These are phyloP conservation scores for Busseola fusca DNA, from an alignment of 2,888 invertebrate genomes.

Conservation along the genomic window DNA sequence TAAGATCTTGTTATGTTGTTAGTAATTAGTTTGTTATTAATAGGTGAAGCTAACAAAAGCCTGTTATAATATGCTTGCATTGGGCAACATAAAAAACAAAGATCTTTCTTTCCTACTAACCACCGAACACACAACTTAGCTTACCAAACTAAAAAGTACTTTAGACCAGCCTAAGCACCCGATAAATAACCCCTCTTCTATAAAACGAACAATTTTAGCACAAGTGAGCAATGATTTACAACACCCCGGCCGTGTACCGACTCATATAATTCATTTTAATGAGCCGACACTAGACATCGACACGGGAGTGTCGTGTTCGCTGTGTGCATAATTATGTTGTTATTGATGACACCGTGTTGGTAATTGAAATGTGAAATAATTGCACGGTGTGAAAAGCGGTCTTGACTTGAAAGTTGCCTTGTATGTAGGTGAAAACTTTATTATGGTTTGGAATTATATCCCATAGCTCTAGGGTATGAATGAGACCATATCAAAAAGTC, in stretches of 20 bases:
- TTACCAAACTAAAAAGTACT: neutral
- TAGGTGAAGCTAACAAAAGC: too few species aligned
- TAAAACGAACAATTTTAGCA: constrained; percentile 46
- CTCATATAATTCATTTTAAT: constrained; percentile 64
- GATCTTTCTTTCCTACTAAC: neutral
- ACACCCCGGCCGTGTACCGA: constrained; percentile 44
- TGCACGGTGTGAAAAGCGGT: neutral
- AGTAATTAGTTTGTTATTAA: too few species aligned
- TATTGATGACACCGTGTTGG: constrained; percentile 46
- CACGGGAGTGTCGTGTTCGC: constrained; percentile 51
- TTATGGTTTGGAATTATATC: neutral
- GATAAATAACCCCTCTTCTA: constrained; percentile 32
- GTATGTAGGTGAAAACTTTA: neutral
- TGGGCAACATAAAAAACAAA: neutral
- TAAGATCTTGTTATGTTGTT: too few species aligned
- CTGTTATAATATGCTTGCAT: neutral
- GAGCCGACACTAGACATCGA: constrained; percentile 57
- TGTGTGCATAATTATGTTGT: constrained; percentile 47
- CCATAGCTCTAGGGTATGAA: too few species aligned
- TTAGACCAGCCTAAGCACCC: constrained; percentile 10
- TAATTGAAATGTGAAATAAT: constrained; percentile 32
- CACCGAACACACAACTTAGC: neutral
- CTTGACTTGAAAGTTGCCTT: neutral
- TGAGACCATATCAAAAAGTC: too few species aligned
- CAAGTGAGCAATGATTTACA: constrained; percentile 54